phyloP scores from a whole-genome alignment of 2,797 vertebrate genomes.

The Apogon hyalosoma region DNA sequence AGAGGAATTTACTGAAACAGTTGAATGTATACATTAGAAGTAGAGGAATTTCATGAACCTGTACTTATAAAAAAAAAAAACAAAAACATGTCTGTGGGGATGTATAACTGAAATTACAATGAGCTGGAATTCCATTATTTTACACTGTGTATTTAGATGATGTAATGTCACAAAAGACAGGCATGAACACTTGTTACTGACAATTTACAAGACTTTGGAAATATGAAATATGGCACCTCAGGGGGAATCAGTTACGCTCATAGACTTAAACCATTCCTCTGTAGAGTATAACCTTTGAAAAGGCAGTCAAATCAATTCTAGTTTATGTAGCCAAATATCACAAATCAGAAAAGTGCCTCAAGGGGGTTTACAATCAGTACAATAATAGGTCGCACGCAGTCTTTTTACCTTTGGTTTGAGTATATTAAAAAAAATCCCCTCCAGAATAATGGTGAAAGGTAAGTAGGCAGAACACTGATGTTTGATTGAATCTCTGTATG shows the following conservation, averaged over 20 bases:
- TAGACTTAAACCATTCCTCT: neutral
- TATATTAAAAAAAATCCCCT: too few species aligned
- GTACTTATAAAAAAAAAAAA: constrained; percentile 56
- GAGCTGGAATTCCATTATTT: constrained; percentile 34
- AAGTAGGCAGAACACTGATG: too few species aligned
- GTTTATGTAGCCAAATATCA: too few species aligned
- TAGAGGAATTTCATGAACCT: constrained; percentile 45
- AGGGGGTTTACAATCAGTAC: too few species aligned
- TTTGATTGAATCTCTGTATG: too few species aligned
- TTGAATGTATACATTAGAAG: constrained; percentile 40
- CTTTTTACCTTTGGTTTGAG: too few species aligned
- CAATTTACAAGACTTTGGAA: neutral
- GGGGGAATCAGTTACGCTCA: neutral
- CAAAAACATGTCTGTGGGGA: constrained; percentile 6
- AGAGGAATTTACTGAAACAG: constrained; percentile 54
- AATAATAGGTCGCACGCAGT: too few species aligned
- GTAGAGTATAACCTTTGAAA: too few species aligned
- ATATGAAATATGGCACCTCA: neutral
- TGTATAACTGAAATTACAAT: constrained; percentile 44
- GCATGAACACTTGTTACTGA: neutral
- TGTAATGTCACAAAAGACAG: constrained; percentile 29
- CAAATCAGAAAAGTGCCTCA: too few species aligned
- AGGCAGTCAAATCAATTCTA: too few species aligned
- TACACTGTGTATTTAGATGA: constrained; percentile 56
- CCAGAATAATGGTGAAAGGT: too few species aligned